Base-by-base conservation (phyloP, 2,797 vertebrate species). In the Potorous gilbertii region DNA sequence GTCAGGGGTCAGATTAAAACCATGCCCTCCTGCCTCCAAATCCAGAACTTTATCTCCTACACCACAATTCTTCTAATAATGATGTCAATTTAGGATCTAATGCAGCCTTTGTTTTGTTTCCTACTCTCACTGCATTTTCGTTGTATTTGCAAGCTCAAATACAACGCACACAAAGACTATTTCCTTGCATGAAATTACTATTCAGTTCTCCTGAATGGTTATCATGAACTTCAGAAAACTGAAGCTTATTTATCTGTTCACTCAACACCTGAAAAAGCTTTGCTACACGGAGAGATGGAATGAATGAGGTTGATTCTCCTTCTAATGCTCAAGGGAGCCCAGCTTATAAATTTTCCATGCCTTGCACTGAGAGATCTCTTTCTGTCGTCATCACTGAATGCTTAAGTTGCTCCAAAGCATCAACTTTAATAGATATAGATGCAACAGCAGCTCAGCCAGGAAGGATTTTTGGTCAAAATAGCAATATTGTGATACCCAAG, bases 381-480 rank as follows among this genome's bases (percentile, higher is more conserved):
- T 95, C 93, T 92, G 94, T 90, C 94, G 54, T 56, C n/a, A 1
- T 54, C 91, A 87, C 31, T 55, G 93, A 93, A 54, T 11, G 21
- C 52, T 52, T 29, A 50, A 46, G 18, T 46, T 81, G n/a, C 66
- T 81, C n/a, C 18, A 31, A 81, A 81, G n/a, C 24, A 8, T 18
- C n/a, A 9, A 0, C 8, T 81, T 81, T 81, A n/a, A 81, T 24
- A 54, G 10, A 55, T 56, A 59, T 28, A 59, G 50, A 59, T 18
- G 18, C 5, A 54, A 10, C 5, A 1, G 21, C 28, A 8, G 28
- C 0, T 0, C 0, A 92, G 59, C 18, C 28, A 1, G 6, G 18
- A 74, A 34, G 90, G 87, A 54, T 18, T 91, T n/a, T 62, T 0
- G 12, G 56, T 89, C 90, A 90, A 55, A 55, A 90, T 1, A 87